phyloP scores from a whole-genome alignment of 2,113 vertebrate genomes.

The Hystrix brachyura region DNA sequence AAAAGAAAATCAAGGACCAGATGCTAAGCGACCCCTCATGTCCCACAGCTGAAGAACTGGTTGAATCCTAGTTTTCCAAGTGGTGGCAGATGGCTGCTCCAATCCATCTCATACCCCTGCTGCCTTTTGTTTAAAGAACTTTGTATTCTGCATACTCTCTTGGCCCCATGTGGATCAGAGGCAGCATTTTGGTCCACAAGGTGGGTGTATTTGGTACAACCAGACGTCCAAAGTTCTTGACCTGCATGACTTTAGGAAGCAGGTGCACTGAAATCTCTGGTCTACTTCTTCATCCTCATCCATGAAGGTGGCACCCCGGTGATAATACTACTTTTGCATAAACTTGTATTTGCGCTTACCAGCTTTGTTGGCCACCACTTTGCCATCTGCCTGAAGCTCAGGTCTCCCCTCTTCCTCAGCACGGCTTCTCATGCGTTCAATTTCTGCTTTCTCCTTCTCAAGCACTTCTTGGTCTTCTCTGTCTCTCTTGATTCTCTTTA shows the following conservation, averaged over 20 bases:
- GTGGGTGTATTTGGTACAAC: slow-evolving; percentile 98
- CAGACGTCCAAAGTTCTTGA: slow-evolving; percentile 99
- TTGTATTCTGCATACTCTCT: slow-evolving; percentile 98
- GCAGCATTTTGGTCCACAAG: slow-evolving; percentile 99
- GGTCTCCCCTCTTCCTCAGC: slow-evolving; percentile 97
- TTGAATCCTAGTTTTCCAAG: slow-evolving; percentile 91
- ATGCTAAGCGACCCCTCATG: slow-evolving; percentile 13
- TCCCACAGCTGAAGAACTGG: slow-evolving; percentile 30
- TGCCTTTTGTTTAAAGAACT: slow-evolving; percentile 99
- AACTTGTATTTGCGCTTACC: slow-evolving; percentile 99
- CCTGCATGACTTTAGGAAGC: slow-evolving; percentile 99
- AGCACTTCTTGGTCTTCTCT: slow-evolving; percentile 86
- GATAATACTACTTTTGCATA: slow-evolving; percentile 97
- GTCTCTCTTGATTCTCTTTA: slow-evolving; percentile 95
- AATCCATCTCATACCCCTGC: slow-evolving; percentile 97
- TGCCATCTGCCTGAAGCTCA: slow-evolving; percentile 95
- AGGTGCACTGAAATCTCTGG: slow-evolving; percentile 97
- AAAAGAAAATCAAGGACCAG: slow-evolving; percentile 48
- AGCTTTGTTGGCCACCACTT: slow-evolving; percentile 97
- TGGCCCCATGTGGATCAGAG: slow-evolving; percentile 98
- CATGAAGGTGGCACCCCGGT: slow-evolving; percentile 99
- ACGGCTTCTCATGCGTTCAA: slow-evolving; percentile 96
- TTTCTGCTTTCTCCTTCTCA: slow-evolving; percentile 97
- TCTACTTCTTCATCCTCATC: slow-evolving; percentile 97
- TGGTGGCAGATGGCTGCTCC: slow-evolving; percentile 95